A percentile compares a stretch with the other conserved stretches of the same genome.
phyloP scores from a whole-genome alignment of 2,797 vertebrate genomes.

The Chloroceryle amazona region DNA sequence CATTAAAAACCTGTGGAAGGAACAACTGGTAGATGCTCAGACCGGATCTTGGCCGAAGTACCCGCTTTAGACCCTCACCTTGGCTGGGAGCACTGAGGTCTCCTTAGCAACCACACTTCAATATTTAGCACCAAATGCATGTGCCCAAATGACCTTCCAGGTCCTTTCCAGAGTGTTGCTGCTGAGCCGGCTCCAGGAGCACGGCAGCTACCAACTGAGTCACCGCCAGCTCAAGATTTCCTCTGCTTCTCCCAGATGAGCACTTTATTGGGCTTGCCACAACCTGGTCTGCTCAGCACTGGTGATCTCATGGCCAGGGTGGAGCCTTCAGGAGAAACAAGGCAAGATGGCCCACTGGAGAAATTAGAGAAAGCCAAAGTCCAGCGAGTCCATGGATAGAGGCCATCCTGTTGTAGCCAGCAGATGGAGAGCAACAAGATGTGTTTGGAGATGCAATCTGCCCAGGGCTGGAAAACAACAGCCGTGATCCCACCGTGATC shows the following conservation, averaged over 20 bases:
- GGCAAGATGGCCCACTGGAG: fast-evolving
- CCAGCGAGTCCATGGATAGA: neutral
- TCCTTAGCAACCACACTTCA: constrained; percentile 48
- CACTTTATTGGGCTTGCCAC: neutral
- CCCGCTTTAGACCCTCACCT: neutral
- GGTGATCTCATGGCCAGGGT: neutral
- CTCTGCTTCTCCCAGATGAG: neutral
- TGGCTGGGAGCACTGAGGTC: neutral
- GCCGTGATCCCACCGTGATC: neutral
- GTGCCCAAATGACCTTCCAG: constrained; percentile 22
- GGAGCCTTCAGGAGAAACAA: neutral
- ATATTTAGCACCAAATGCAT: constrained; percentile 30
- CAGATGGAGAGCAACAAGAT: neutral
- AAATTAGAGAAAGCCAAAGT: neutral
- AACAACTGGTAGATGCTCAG: neutral
- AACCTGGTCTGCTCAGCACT: neutral
- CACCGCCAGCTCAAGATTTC: neutral
- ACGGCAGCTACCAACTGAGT: neutral
- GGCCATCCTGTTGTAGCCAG: neutral
- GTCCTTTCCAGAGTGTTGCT: neutral
- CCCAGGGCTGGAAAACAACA: neutral
- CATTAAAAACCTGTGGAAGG: neutral
- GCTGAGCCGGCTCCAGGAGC: neutral
- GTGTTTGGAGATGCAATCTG: neutral
- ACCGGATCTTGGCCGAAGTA: neutral